Evolutionary conservation across 2,888 invertebrate species (phyloP).

Genomic region (Polyommatus iphigenia): DNA sequence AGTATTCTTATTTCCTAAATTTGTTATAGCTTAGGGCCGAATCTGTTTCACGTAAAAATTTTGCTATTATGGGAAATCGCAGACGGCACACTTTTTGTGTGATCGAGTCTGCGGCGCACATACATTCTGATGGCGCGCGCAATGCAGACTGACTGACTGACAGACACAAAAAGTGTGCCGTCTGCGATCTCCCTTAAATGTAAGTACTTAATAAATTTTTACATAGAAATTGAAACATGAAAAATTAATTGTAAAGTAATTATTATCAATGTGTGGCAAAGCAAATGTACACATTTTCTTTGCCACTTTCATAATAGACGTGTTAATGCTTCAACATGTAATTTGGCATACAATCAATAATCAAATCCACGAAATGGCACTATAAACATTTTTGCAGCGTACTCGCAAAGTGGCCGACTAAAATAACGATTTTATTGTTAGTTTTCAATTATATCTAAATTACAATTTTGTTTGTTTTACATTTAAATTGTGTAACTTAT

Average conservation of each 20-base stretch:
- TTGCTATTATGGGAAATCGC: too few relatives aligned
- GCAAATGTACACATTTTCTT: not conserved
- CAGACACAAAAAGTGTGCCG: too few relatives aligned
- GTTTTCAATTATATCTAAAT: too few relatives aligned
- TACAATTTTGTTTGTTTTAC: not conserved
- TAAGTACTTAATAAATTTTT: not conserved
- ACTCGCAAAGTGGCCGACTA: not conserved
- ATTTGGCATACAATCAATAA: not conserved
- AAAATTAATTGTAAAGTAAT: not conserved
- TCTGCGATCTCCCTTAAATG: too few relatives aligned
- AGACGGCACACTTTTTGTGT: too few relatives aligned
- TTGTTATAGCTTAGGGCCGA: not conserved
- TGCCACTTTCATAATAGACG: not conserved
- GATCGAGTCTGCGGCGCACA: too few relatives aligned
- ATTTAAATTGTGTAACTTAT: not conserved
- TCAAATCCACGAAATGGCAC: not conserved
- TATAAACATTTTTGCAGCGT: not conserved
- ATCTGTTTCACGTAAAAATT: too few relatives aligned
- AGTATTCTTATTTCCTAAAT: not conserved
- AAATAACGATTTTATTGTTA: constrained; percentile 1
- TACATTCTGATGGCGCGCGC: too few relatives aligned
- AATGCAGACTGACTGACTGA: too few relatives aligned
- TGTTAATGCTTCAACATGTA: not conserved
- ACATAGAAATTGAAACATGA: not conserved
- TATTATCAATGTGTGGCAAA: not conserved